Evolutionary conservation across 2,113 vertebrate species (phyloP), one percentile per base, ranked within the genome.

Genomic region (Halcyon senegalensis): DNA sequence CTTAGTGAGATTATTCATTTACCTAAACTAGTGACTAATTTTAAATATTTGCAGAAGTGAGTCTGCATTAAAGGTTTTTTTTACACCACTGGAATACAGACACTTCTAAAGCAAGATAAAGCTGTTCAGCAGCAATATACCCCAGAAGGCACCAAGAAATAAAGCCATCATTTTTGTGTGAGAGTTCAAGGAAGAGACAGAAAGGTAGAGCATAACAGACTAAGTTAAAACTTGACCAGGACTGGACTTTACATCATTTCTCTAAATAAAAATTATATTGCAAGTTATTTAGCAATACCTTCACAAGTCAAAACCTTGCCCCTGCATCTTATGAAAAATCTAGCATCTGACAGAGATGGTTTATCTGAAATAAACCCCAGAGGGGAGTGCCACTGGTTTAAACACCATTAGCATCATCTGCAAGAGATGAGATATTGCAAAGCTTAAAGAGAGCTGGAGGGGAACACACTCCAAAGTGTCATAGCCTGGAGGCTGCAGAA

Each of bases 1-100:
- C 43, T 87, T 58, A 69, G 59, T 87, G 83, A 84, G 83, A 93
- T 94, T 95, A 90, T 75, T 94, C 60, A 93, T 90, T 92, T 78
- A 88, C 84, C 91, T 89, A 56, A 82, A 73, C 94, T 94, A 89
- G 77, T 95, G 94, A 94, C 31, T 23, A 55, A 67, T 28, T 89
- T 51, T 43, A 20, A 60, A 37, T 79, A 48, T 63, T 87, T 76
- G 21, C 39, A 92, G 53, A 68, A 87, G 7, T 44, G 58, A 90
- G 30, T 31, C 28, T 84, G 33, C 46, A 44, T 59, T 74, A 25
- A 66, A 82, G 31, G 50, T 50, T 69, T 62, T 31, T 53, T 28
- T 23, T 18, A 48, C 20, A 31, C 14, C 66, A 37, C 37, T 80
- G 59, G 83, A 84, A 69, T 50, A 16, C 13, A 91, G 51, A 50